phyloP scores from a whole-genome alignment of 2,113 vertebrate species.

The Halichoerus grypus region DNA sequence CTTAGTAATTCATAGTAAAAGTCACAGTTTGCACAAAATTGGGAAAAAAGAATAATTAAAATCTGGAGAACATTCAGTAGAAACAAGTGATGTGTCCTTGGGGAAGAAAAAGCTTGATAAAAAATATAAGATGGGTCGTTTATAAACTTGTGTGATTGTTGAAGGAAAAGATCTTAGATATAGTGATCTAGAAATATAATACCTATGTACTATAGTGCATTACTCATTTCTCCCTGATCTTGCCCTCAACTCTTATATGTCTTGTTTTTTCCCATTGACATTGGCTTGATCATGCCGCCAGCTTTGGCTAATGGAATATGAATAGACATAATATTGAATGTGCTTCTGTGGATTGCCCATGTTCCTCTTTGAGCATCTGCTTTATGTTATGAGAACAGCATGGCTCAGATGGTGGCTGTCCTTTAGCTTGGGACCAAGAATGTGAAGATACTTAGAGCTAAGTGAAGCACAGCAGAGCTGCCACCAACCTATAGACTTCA shows the following conservation, averaged over 20 bases:
- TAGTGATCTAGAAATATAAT: neutral
- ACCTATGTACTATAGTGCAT: neutral
- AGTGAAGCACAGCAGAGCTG: neutral
- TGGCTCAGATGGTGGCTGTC: neutral
- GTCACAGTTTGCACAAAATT: neutral
- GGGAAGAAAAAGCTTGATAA: neutral
- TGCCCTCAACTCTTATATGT: neutral
- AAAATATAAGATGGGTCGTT: neutral
- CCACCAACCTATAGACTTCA: neutral
- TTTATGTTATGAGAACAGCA: neutral
- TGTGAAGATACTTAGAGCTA: neutral
- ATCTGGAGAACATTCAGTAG: neutral
- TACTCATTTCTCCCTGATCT: neutral
- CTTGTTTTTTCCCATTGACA: neutral
- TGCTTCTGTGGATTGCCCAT: neutral
- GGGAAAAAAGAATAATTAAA: neutral
- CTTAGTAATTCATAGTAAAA: constrained; percentile 25
- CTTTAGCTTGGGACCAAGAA: neutral
- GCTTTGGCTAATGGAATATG: neutral
- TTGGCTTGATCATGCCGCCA: neutral
- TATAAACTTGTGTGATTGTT: neutral
- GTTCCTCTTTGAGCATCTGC: neutral
- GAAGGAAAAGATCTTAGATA: neutral
- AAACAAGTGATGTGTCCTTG: neutral
- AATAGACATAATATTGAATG: neutral